These are phyloP conservation scores for Prochilodus magdalenae DNA, from an alignment of 2,113 vertebrate genomes.

Conservation along the genomic window DNA sequence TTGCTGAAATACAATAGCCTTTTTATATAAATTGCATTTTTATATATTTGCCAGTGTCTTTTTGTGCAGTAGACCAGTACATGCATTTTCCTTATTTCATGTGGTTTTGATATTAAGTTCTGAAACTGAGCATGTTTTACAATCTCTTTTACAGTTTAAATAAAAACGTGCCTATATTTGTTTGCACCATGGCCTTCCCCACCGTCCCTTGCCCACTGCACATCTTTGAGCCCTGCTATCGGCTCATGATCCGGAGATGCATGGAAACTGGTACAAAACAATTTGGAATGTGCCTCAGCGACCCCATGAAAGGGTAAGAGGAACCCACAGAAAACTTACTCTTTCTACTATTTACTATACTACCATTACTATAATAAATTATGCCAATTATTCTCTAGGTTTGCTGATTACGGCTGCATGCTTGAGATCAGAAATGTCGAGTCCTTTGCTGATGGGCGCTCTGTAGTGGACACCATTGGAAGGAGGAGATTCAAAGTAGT, in stretches of 20 bases:
- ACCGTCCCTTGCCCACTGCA: conserved; percentile 91
- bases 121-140: neutral
- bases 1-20: too few species aligned
- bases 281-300: conserved; percentile 92
- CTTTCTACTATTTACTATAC: neutral
- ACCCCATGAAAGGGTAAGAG: conserved; percentile 86
- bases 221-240: conserved; percentile 89
- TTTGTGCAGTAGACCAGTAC: too few species aligned
- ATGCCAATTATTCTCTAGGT: conserved; percentile 69
- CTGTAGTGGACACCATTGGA: conserved; percentile 88
- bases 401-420: conserved; percentile 91
- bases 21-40: too few species aligned
- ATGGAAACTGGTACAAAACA: conserved; percentile 92
- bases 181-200: conserved; percentile 93
- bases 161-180: conserved; percentile 93
- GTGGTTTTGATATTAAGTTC: neutral
- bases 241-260: conserved; percentile 91
- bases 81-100: neutral
- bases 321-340: conserved; percentile 34
- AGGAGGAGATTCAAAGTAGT: conserved; percentile 86
- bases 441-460: conserved; percentile 90
- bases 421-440: conserved; percentile 89
- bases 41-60: too few species aligned
- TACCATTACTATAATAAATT: neutral
- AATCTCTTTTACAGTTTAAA: conserved; percentile 79